phyloP scores from a whole-genome alignment of 1,140 invertebrate species.

The Ericerus pela region DNA sequence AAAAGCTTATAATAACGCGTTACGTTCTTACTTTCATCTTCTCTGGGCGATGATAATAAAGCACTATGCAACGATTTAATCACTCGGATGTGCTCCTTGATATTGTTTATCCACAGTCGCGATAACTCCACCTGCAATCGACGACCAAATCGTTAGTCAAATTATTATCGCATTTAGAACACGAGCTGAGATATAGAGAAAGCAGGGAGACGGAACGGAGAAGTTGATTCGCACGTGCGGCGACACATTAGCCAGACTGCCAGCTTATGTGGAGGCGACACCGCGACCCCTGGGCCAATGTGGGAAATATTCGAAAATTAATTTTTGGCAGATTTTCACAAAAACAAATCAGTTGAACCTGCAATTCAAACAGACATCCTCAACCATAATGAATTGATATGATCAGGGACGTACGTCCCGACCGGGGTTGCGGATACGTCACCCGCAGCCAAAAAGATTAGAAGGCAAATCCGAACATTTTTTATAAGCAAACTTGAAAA shows the following conservation, averaged over 20 bases:
- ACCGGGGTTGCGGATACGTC: too few species aligned
- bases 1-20: too few species aligned
- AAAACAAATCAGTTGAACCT: too few species aligned
- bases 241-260: not conserved
- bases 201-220: not conserved
- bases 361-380: too few species aligned
- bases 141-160: not conserved
- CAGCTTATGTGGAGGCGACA: not conserved
- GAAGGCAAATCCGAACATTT: too few species aligned
- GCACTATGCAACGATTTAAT: slow-evolving; percentile 22
- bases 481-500: too few species aligned
- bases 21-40: slow-evolving; percentile 23
- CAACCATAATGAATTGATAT: too few species aligned
- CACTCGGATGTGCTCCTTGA: slow-evolving; percentile 20
- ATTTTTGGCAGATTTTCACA: too few species aligned
- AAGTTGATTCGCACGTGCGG: not conserved
- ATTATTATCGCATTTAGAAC: slow-evolving; percentile 1
- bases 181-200: not conserved
- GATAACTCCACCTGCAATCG: slow-evolving; percentile 22
- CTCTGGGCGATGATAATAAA: slow-evolving; percentile 22
- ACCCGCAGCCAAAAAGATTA: too few species aligned
- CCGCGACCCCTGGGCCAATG: not conserved
- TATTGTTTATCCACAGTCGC: slow-evolving; percentile 20
- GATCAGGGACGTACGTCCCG: too few species aligned
- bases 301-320: too few species aligned